A percentile compares a stretch with the other conserved stretches of the same genome.
Conservation (phyloP, 2,797 vertebrate species). For the Notamacropus eugenii region DNA sequence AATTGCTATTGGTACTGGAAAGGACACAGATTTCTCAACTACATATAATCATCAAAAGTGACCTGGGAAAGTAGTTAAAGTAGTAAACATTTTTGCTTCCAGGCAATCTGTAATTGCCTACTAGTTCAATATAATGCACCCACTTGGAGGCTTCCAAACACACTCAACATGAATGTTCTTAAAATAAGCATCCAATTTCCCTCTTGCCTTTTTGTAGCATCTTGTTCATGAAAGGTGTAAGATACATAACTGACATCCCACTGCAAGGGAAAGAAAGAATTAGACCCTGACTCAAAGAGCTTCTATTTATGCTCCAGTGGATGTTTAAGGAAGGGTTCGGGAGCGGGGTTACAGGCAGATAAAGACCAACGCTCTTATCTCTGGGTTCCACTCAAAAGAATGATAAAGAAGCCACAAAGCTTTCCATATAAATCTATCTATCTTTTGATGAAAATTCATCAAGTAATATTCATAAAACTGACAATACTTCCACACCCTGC, state of each 20-base stretch:
- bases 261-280: slow-evolving; percentile 45
- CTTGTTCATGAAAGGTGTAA: not conserved
- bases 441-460: slow-evolving; percentile 2
- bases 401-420: not conserved
- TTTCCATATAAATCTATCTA: not conserved
- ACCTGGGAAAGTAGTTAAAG: slow-evolving; percentile 10
- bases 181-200: not conserved
- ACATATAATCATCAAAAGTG: slow-evolving; percentile 37
- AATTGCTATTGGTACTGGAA: slow-evolving; percentile 35
- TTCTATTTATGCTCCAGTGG: not conserved
- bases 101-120: slow-evolving; percentile 40
- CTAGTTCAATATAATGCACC: slow-evolving; percentile 53
- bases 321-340: not conserved
- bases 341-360: not conserved
- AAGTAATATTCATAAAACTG: not conserved
- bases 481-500: slow-evolving; percentile 35
- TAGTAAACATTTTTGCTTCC: slow-evolving; percentile 27
- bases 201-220: slow-evolving; percentile 21
- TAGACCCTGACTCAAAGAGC: slow-evolving; percentile 1
- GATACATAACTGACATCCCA: slow-evolving; percentile 5
- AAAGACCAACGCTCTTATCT: not conserved
- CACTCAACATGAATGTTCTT: not conserved
- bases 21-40: slow-evolving; percentile 44
- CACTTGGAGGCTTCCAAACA: slow-evolving; percentile 13
- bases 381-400: not conserved